A percentile compares a stretch with the other conserved stretches of the same genome.
These are phyloP conservation scores for Byasa hedistus DNA, from an alignment of 2,888 invertebrate genomes.

Conservation along the genomic window DNA sequence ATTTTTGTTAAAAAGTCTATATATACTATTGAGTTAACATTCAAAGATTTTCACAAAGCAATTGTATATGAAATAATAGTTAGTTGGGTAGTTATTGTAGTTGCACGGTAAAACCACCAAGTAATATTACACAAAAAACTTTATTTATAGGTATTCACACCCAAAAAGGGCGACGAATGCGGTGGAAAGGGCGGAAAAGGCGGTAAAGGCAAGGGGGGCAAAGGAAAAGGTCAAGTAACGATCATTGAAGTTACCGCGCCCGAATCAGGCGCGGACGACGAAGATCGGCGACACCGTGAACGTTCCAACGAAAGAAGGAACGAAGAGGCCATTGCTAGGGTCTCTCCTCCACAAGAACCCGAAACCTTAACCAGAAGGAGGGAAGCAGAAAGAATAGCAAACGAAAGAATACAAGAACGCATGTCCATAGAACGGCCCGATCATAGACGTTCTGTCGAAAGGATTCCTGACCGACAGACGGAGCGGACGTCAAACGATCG, in stretches of 20 bases:
- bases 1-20: no score
- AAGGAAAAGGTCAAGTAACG: slow-evolving; percentile 86
- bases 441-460: slow-evolving; percentile 49
- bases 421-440: slow-evolving; percentile 46
- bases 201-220: slow-evolving; percentile 86
- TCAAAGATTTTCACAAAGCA: not conserved
- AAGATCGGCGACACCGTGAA: slow-evolving; percentile 65
- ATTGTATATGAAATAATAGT: not conserved
- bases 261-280: slow-evolving; percentile 64
- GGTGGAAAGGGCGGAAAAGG: slow-evolving; percentile 84
- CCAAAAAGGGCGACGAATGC: slow-evolving; percentile 81
- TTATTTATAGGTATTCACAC: slow-evolving; percentile 65
- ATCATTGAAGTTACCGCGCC: slow-evolving; percentile 81
- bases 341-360: slow-evolving; percentile 59
- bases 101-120: not conserved
- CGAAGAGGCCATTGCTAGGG: slow-evolving; percentile 62
- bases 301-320: slow-evolving; percentile 56
- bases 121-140: not conserved
- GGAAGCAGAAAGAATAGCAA: slow-evolving; percentile 44
- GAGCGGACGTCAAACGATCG: slow-evolving; percentile 36
- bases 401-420: slow-evolving; percentile 49
- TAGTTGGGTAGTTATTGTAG: not conserved
- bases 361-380: slow-evolving; percentile 45
- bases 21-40: no score
- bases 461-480: slow-evolving; percentile 48